phyloP scores from a whole-genome alignment of 1,140 invertebrate species.

The Grapholita molesta region DNA sequence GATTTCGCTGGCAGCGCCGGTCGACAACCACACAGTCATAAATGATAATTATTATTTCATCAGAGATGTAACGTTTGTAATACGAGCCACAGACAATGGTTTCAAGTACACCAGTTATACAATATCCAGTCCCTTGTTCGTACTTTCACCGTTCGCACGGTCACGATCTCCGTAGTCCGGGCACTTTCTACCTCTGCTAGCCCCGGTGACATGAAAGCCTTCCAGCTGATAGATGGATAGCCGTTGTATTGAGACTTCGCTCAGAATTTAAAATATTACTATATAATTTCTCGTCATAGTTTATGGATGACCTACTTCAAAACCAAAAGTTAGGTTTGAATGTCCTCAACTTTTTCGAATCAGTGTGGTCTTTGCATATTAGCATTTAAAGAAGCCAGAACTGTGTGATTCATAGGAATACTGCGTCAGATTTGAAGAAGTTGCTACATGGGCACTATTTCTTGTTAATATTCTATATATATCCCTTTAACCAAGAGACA shows the following conservation, averaged over 20 bases:
- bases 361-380: too few species aligned
- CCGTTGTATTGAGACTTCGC: neutral
- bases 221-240: slow-evolving; percentile 22
- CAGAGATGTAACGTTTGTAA: neutral
- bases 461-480: too few species aligned
- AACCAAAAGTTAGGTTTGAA: too few species aligned
- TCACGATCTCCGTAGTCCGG: slow-evolving; percentile 44
- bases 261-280: neutral
- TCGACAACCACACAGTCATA: too few species aligned
- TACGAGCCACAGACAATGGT: neutral
- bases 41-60: neutral
- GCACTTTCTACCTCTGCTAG: slow-evolving; percentile 48
- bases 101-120: slow-evolving; percentile 16
- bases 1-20: too few species aligned
- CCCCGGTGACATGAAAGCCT: slow-evolving; percentile 26
- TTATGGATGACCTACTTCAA: too few species aligned
- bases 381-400: too few species aligned
- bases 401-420: too few species aligned
- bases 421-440: too few species aligned
- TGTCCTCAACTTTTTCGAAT: too few species aligned
- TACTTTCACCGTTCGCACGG: slow-evolving; percentile 59
- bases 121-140: slow-evolving; percentile 29
- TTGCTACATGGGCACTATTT: too few species aligned
- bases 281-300: neutral
- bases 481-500: too few species aligned